These are phyloP conservation scores for Aphrocallistes beatrix DNA, from an alignment of 37 sponge, comb jelly and placozoan genomes.

Conservation along the genomic window DNA sequence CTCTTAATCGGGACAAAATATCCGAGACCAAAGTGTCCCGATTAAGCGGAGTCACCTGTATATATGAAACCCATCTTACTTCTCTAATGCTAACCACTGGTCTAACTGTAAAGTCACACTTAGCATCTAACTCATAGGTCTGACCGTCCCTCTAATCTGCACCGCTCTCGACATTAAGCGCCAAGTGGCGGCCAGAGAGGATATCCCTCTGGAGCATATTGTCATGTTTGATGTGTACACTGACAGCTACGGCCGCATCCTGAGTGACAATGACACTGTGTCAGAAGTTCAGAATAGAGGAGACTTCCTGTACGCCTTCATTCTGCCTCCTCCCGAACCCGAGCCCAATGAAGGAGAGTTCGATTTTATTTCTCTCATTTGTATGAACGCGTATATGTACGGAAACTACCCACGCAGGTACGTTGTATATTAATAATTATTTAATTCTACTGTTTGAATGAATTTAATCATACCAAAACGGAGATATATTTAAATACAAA, in stretches of 20 bases:
- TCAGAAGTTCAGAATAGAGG: constrained; percentile 9
- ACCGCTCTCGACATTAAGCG: constrained; percentile 7
- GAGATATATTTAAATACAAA: no score
- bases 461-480: no score
- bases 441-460: no score
- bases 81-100: no score
- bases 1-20: no score
- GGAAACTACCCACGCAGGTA: neutral
- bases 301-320: neutral
- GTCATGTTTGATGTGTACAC: neutral
- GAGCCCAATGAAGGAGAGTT: neutral
- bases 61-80: no score
- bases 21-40: no score
- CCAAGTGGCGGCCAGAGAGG: neutral
- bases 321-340: neutral
- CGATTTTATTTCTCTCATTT: neutral
- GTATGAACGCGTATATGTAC: constrained; percentile 13
- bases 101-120: no score
- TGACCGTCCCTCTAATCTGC: neutral
- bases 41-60: no score
- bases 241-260: neutral
- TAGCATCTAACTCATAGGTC: no score
- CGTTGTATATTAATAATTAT: no score
- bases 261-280: neutral
- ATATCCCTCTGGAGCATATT: neutral